A percentile compares a stretch with the other conserved stretches of the same genome.
phyloP scores from a whole-genome alignment of 2,888 invertebrate species.

The Drosophila prolongata region DNA sequence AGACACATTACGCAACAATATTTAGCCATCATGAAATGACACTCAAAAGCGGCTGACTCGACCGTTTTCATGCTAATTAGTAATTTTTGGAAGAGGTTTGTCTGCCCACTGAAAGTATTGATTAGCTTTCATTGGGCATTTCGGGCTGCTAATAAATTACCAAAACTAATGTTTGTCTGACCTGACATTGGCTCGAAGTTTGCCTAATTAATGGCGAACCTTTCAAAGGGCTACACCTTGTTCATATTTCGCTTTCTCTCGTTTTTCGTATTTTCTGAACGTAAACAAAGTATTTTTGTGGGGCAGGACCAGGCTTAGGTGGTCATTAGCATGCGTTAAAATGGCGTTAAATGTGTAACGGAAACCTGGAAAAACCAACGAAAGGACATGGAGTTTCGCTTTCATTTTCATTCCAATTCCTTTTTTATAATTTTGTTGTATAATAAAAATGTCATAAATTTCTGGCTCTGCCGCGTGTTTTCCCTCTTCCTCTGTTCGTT shows the following conservation, averaged over 20 bases:
- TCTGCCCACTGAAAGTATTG: slow-evolving; percentile 39
- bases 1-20: slow-evolving; percentile 15
- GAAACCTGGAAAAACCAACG: slow-evolving; percentile 46
- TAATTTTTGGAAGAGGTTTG: slow-evolving; percentile 36
- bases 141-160: slow-evolving; percentile 66
- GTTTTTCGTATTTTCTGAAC: slow-evolving; percentile 12
- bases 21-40: slow-evolving; percentile 5
- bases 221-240: slow-evolving; percentile 76
- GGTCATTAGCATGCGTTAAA: slow-evolving; percentile 79
- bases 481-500: slow-evolving; percentile 1
- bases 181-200: slow-evolving; percentile 59
- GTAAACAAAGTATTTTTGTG: slow-evolving; percentile 37
- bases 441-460: slow-evolving; percentile 80
- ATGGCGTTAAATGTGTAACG: slow-evolving; percentile 79
- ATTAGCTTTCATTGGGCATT: slow-evolving; percentile 38
- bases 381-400: slow-evolving; percentile 26
- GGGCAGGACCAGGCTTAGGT: slow-evolving; percentile 12
- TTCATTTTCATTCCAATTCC: slow-evolving; percentile 6
- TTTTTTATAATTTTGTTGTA: slow-evolving; percentile 22
- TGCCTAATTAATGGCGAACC: slow-evolving; percentile 77
- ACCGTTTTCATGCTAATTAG: slow-evolving; percentile 40
- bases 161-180: slow-evolving; percentile 75
- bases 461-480: slow-evolving; percentile 30
- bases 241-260: slow-evolving; percentile 29
- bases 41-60: slow-evolving; percentile 18